Evolutionary conservation across 2,113 vertebrate species (phyloP).

Genomic region (Pyrgilauda ruficollis): DNA sequence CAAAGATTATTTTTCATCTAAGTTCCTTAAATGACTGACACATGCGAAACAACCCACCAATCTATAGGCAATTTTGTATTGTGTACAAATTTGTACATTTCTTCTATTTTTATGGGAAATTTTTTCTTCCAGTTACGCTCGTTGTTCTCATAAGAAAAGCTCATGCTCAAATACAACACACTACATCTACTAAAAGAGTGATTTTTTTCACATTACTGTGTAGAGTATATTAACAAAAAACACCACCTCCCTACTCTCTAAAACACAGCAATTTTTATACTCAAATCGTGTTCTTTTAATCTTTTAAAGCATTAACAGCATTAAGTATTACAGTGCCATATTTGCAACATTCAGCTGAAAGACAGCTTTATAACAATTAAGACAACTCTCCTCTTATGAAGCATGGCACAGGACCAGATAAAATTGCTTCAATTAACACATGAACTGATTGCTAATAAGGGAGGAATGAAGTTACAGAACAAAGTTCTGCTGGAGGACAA

Average conservation of each 20-base stretch:
- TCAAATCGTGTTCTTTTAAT: neutral
- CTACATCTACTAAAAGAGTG: neutral
- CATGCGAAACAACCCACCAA: neutral
- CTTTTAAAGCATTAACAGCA: neutral
- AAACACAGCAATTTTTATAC: neutral
- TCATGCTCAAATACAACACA: neutral
- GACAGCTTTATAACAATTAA: neutral
- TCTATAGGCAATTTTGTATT: neutral
- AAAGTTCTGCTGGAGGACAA: neutral
- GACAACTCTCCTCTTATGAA: neutral
- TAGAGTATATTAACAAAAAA: neutral
- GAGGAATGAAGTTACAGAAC: neutral
- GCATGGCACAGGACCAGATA: neutral
- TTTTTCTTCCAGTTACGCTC: neutral
- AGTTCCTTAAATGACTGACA: neutral
- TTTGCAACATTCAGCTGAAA: neutral
- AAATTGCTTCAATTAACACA: neutral
- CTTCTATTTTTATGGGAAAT: neutral
- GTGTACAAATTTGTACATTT: neutral
- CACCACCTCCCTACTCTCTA: neutral
- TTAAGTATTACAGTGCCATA: neutral
- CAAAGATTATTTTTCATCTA: neutral
- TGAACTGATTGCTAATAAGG: neutral
- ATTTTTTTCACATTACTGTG: neutral
- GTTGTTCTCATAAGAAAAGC: neutral